Evolutionary conservation across 1,140 invertebrate species (phyloP).

Genomic region (Phortica variegata): DNA sequence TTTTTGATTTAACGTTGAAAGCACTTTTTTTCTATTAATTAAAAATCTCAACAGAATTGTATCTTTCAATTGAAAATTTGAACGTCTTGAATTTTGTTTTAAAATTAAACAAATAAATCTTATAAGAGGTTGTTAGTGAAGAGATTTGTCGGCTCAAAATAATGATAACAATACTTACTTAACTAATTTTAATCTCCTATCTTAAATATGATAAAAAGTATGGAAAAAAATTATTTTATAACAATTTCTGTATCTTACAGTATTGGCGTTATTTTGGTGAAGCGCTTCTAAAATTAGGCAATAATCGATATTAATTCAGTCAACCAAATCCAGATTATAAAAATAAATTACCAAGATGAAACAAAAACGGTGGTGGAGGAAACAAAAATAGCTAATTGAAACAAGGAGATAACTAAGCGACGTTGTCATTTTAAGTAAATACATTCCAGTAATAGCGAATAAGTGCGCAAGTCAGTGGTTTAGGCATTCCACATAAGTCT

Average conservation of each 20-base stretch:
- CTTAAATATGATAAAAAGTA: neutral
- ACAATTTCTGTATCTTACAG: constrained; percentile 12
- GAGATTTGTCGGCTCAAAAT: no score
- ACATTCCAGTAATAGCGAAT: constrained; percentile 2
- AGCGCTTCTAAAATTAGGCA: constrained; percentile 4
- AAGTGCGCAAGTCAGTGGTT: neutral
- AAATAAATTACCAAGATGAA: constrained; percentile 31
- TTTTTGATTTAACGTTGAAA: no score
- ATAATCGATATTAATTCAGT: neutral
- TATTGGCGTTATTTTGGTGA: no score
- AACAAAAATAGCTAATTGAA: constrained; percentile 36
- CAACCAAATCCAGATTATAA: constrained; percentile 2
- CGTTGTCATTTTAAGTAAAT: constrained; percentile 9
- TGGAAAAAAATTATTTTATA: neutral
- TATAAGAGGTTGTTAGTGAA: no score
- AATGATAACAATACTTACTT: no score
- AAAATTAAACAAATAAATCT: no score
- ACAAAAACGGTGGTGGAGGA: constrained; percentile 41
- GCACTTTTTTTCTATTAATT: no score
- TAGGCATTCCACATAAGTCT: neutral
- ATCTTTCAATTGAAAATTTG: no score
- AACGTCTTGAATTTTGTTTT: no score
- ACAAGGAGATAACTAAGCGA: constrained; percentile 11
- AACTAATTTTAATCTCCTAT: no score
- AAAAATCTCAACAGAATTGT: no score